Conservation (phyloP, 1,140 invertebrate genomes). For the Forficula auricularia region DNA sequence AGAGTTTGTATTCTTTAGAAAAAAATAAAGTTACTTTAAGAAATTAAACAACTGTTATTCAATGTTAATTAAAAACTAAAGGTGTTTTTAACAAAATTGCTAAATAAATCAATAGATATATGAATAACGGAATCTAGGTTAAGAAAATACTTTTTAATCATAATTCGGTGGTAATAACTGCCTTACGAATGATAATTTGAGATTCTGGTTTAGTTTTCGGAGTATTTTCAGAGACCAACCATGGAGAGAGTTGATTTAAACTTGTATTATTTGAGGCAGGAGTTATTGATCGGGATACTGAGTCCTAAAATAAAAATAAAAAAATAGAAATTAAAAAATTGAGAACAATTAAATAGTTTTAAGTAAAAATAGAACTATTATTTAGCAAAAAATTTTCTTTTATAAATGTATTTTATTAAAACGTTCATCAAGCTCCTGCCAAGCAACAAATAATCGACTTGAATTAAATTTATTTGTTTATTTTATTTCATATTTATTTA, state of each 20-base stretch:
- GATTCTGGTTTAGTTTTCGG: constrained; percentile 29
- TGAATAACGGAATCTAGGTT: no score
- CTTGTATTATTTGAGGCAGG: constrained; percentile 8
- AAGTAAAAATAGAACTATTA: not conserved
- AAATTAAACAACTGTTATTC: no score
- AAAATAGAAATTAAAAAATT: constrained; percentile 3
- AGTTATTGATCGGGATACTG: not conserved
- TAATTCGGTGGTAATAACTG: constrained; percentile 52
- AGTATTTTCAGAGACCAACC: constrained; percentile 51
- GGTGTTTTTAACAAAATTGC: no score
- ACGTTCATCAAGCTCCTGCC: no score
- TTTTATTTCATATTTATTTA: no score
- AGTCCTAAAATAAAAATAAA: constrained; percentile 2
- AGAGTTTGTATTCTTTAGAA: no score
- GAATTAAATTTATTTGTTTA: no score
- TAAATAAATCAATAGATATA: no score
- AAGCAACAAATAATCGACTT: no score
- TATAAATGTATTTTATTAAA: no score
- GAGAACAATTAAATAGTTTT: not conserved
- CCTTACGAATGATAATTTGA: constrained; percentile 56
- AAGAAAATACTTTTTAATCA: constrained; percentile 1
- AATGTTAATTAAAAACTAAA: no score
- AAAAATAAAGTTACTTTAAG: no score
- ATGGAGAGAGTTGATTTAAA: constrained; percentile 44
- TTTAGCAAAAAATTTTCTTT: not conserved